Percentiles rank a stretch among this genome's conserved stretches.
Evolutionary conservation across 2,888 invertebrate genomes (phyloP).

Genomic region (Mystacides longicornis): DNA sequence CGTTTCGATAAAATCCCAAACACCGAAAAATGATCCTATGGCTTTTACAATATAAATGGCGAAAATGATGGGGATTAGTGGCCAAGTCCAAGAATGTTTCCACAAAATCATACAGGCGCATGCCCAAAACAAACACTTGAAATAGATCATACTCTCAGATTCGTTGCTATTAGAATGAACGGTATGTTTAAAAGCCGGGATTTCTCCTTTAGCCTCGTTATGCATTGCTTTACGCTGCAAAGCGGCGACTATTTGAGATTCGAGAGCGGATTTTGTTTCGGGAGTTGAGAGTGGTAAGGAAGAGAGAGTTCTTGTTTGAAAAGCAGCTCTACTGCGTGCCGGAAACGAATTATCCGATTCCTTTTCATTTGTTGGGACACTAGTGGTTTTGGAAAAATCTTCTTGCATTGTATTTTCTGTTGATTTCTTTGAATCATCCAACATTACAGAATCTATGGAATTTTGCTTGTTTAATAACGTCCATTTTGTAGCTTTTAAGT

Average conservation of each 20-base stretch:
- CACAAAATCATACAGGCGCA: constrained; percentile 78
- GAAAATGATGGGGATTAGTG: constrained; percentile 70
- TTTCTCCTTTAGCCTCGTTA: constrained; percentile 22
- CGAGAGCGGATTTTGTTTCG: constrained; percentile 36
- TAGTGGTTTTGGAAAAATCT: not conserved
- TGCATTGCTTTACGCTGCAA: constrained; percentile 37
- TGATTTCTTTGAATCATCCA: not conserved
- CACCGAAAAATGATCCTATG: constrained; percentile 45
- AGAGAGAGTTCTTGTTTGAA: constrained; percentile 44
- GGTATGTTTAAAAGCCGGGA: constrained; percentile 32
- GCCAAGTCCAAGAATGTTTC: constrained; percentile 77
- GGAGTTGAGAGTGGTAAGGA: constrained; percentile 38
- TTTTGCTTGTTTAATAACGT: constrained; percentile 30
- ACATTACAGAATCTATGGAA: constrained; percentile 6
- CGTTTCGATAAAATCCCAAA: constrained; percentile 44
- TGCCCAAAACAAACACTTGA: constrained; percentile 72
- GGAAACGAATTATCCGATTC: constrained; percentile 14
- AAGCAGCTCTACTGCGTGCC: constrained; percentile 27
- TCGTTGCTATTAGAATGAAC: constrained; percentile 32
- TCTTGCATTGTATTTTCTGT: not conserved
- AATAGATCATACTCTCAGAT: constrained; percentile 61
- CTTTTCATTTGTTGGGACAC: not conserved
- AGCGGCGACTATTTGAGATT: constrained; percentile 39
- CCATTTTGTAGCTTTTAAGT: constrained; percentile 31
- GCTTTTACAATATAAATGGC: constrained; percentile 58